phyloP scores from a whole-genome alignment of 1,140 invertebrate genomes.

The Holotrichia oblita region DNA sequence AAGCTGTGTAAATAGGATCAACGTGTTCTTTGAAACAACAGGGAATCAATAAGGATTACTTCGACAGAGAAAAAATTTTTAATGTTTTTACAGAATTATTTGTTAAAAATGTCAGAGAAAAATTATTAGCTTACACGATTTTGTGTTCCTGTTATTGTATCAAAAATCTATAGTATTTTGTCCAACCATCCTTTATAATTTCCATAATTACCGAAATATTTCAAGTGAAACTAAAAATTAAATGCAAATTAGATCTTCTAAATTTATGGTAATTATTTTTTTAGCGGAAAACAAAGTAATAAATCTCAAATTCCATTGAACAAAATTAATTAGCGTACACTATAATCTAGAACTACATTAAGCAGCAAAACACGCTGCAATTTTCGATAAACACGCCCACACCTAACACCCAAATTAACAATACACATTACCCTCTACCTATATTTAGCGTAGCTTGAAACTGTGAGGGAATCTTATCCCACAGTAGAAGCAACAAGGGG shows the following conservation, averaged over 20 bases:
- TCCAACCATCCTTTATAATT: too few relatives aligned
- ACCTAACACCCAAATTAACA: neutral
- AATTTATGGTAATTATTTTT: neutral
- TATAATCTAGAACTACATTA: neutral
- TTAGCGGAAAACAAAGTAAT: neutral
- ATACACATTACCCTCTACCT: neutral
- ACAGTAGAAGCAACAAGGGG: slow-evolving; percentile 3
- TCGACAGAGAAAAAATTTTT: neutral
- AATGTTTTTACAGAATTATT: neutral
- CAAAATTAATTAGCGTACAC: neutral
- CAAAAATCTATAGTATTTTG: too few relatives aligned
- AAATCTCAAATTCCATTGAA: neutral
- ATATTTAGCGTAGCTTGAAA: neutral
- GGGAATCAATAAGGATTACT: neutral
- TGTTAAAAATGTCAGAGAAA: too few relatives aligned
- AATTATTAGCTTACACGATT: too few relatives aligned
- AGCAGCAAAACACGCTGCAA: neutral
- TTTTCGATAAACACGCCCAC: neutral
- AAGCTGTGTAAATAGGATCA: neutral
- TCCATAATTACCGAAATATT: neutral
- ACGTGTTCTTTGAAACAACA: neutral
- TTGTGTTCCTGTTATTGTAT: too few relatives aligned
- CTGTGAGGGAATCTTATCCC: neutral
- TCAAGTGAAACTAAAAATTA: neutral
- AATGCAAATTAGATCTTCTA: neutral